Evolutionary conservation across 2,113 vertebrate species (phyloP).

Genomic region (Echinops telfairi): DNA sequence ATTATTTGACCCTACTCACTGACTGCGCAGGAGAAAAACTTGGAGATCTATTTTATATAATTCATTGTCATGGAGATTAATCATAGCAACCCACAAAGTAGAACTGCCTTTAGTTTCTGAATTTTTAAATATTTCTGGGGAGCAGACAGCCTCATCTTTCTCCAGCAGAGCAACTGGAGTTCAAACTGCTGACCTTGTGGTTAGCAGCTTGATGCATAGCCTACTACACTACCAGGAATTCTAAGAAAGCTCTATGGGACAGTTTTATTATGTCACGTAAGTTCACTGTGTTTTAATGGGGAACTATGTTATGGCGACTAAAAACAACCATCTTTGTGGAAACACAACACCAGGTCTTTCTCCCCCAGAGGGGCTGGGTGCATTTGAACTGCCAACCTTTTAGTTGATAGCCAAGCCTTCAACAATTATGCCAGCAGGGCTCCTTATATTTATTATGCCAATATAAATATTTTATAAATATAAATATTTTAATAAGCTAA

Average conservation of each 20-base stretch:
- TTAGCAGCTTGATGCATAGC: no score
- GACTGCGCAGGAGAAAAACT: no score
- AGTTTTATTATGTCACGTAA: background rate
- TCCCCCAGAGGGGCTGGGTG: background rate
- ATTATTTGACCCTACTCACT: no score
- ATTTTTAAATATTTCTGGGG: no score
- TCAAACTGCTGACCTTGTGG: no score
- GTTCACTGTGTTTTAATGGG: background rate
- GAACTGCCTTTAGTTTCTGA: no score
- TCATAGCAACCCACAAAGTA: no score
- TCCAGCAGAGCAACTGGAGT: no score
- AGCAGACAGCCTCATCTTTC: no score
- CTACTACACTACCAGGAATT: no score
- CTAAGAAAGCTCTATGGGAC: background rate
- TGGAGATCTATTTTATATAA: no score
- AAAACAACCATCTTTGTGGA: background rate
- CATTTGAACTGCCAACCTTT: background rate
- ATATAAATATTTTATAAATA: background rate
- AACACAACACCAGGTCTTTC: background rate
- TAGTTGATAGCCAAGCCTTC: background rate
- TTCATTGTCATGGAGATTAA: no score
- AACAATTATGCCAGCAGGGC: background rate
- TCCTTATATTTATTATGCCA: background rate
- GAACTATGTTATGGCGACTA: background rate
- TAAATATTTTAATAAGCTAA: conserved; percentile 1